phyloP scores from a whole-genome alignment of 2,113 vertebrate species.

The Agelaius phoeniceus region DNA sequence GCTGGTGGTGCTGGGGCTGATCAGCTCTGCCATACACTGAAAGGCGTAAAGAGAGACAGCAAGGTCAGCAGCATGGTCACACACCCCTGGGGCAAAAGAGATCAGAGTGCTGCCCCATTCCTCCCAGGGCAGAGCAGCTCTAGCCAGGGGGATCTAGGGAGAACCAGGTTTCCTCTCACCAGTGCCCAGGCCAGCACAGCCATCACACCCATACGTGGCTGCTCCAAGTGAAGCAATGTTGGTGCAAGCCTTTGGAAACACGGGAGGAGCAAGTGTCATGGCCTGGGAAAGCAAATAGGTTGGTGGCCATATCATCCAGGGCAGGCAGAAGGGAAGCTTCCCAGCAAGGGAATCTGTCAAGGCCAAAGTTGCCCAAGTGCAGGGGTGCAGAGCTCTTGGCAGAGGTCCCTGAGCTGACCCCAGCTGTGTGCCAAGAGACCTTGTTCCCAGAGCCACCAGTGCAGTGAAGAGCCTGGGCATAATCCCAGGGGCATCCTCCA shows the following conservation, averaged over 20 bases:
- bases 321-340: neutral
- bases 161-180: neutral
- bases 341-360: neutral
- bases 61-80: neutral
- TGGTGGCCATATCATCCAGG: neutral
- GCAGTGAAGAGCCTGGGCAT: neutral
- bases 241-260: neutral
- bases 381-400: neutral
- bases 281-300: neutral
- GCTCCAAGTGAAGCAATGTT: neutral
- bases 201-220: neutral
- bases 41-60: neutral
- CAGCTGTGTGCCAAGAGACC: neutral
- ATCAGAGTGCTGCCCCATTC: neutral
- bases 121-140: fast-evolving
- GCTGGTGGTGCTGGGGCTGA: neutral
- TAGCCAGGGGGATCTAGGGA: neutral
- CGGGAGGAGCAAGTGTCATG: neutral
- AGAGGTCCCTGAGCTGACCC: neutral
- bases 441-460: neutral
- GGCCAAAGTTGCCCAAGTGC: neutral
- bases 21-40: neutral
- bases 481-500: neutral
- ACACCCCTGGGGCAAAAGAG: neutral
- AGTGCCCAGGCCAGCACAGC: fast-evolving